Percentiles rank a stretch among this genome's conserved stretches.
phyloP scores from a whole-genome alignment of 2,797 vertebrate genomes.

The Lepus oiostolus region DNA sequence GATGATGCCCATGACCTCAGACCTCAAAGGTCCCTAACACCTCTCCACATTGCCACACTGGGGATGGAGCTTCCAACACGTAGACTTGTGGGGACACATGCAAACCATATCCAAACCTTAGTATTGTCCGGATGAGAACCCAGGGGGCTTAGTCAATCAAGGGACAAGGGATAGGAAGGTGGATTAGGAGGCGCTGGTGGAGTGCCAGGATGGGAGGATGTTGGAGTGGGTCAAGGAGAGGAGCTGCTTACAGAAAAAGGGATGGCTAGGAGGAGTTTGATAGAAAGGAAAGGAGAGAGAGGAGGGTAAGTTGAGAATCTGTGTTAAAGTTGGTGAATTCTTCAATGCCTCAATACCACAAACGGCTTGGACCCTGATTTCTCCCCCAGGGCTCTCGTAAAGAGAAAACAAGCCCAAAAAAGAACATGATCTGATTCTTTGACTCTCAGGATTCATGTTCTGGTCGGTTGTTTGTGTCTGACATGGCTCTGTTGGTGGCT shows the following conservation, averaged over 20 bases:
- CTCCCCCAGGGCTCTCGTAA: not conserved
- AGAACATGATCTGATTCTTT: not conserved
- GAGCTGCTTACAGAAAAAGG: not conserved
- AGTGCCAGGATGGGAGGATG: not conserved
- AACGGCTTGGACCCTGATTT: not conserved
- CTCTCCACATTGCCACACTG: no score
- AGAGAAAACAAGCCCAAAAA: not conserved
- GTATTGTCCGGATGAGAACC: not conserved
- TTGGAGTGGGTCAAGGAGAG: not conserved
- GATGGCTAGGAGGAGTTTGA: not conserved
- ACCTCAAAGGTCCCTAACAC: no score
- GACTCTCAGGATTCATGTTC: not conserved
- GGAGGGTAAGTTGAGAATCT: not conserved
- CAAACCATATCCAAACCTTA: no score
- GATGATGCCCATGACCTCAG: no score
- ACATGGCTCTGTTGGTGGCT: not conserved
- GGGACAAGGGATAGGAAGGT: not conserved
- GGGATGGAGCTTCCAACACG: no score
- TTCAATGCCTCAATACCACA: not conserved
- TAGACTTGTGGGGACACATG: no score
- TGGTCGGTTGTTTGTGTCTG: not conserved
- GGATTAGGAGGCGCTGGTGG: no score
- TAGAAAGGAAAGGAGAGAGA: slow-evolving; percentile 49
- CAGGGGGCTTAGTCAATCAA: not conserved
- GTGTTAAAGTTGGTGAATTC: slow-evolving; percentile 27